phyloP scores from a whole-genome alignment of 1,140 invertebrate species.

The Cyclargus thomasi region DNA sequence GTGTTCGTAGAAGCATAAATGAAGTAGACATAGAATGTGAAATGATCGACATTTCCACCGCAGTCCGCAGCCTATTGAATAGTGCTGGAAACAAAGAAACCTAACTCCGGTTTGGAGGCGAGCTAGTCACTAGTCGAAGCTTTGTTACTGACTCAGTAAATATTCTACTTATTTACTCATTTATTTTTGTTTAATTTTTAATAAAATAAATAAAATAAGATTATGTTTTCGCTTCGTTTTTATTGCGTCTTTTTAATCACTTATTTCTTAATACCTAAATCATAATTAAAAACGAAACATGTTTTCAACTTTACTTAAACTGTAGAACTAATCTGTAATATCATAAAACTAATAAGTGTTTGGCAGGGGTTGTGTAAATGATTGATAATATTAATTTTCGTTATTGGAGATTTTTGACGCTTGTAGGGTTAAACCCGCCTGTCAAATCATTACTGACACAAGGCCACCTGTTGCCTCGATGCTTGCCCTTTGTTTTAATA shows the following conservation, averaged over 20 bases:
- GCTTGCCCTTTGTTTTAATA: no score
- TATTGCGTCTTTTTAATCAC: no score
- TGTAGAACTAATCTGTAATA: neutral
- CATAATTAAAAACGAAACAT: no score
- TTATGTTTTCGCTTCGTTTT: no score
- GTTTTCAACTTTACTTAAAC: neutral
- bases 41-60: constrained; percentile 8
- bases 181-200: no score
- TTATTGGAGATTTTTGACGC: neutral
- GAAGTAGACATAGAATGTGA: neutral
- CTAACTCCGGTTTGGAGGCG: neutral
- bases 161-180: no score
- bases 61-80: neutral
- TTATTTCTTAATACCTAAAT: no score
- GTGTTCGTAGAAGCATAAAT: neutral
- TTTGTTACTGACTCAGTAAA: no score
- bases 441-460: neutral
- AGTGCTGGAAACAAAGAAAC: constrained; percentile 3
- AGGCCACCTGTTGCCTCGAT: neutral
- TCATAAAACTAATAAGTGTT: neutral
- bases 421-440: neutral
- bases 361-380: neutral
- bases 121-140: neutral
- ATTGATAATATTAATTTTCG: neutral
- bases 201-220: no score